Percentiles rank a stretch among this genome's conserved stretches.
Evolutionary conservation across 2,797 vertebrate genomes (phyloP).

Genomic region (Helarctos malayanus): DNA sequence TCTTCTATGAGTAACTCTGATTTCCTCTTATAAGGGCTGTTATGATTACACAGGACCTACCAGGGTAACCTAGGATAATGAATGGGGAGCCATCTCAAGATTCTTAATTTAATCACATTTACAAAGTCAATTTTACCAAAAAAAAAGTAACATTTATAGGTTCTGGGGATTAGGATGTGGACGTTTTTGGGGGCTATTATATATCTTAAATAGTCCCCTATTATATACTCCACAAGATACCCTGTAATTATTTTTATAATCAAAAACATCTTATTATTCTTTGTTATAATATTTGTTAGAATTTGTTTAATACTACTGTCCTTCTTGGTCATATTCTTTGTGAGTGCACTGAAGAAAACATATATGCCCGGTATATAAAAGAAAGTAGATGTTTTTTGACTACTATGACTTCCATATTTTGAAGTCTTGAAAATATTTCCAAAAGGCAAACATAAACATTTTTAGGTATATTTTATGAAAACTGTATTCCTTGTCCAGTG

Average conservation of each 20-base stretch:
- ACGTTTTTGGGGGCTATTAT: not conserved
- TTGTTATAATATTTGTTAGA: not conserved
- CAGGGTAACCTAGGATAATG: not conserved
- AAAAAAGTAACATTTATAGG: not conserved
- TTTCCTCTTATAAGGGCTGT: not conserved
- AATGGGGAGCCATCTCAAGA: not conserved
- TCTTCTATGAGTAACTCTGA: not conserved
- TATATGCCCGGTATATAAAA: not conserved
- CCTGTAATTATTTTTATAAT: not conserved
- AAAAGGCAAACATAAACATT: not conserved
- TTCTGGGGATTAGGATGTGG: not conserved
- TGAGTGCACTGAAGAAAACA: not conserved
- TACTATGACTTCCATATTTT: not conserved
- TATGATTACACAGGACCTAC: not conserved
- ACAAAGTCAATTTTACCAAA: not conserved
- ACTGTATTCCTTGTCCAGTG: not conserved
- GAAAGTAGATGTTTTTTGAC: not conserved
- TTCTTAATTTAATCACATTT: not conserved
- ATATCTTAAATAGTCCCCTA: not conserved
- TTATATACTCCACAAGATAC: not conserved
- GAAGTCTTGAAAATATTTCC: not conserved
- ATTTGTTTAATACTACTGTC: not conserved
- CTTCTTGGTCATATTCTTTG: not conserved
- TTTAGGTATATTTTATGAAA: not conserved
- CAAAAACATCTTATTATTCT: not conserved